Base-by-base conservation (phyloP, 2,888 invertebrate species). In the Tenodera sinensis region DNA sequence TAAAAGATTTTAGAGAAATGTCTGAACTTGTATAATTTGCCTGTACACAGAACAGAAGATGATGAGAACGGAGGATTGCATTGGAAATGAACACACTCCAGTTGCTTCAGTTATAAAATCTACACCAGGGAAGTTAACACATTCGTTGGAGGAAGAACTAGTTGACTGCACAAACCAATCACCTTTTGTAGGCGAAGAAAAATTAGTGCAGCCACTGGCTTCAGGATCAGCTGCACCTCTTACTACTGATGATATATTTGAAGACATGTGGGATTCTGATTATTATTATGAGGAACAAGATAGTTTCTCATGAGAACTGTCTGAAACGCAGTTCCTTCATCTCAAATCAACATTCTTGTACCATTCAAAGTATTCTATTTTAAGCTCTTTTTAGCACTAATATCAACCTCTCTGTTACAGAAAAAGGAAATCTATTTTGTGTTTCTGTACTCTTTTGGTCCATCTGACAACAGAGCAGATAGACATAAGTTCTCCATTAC, bases 291-390 rank as follows among this genome's bases (percentile, higher is more conserved):
- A 89, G 28, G 89, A 89, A 15, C 83, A 89, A 86, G 85, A 89
- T 54, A 89, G 89, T 42, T 89, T 89, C 83, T 89, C 89, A 83
- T 89, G 89, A 89, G 84, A 82, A n/a, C 14, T n/a, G 34, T 42
- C 27, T 25, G 12, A 20, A 8, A 28, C 3, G 34, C 42, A 83
- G 87, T 83, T 87, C 87, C 87, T 86, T 87, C 82, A 30, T 83
- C 30, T 87, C n/a, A 82, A 34, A 27, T 7, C 1, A 47, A 85
- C 47, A 54, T 54, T 85, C 85, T 20, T 47, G 47, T 47, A 47
- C 27, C 47, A 47, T 47, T 82, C 25, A 71, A 83, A 83, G 87
- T 82, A 83, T 34, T 87, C 34, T 87, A 87, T 87, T 87, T 87
- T 87, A 83, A 87, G 87, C 34, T 34, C n/a, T 47, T 87, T 87